Evolutionary conservation across 2,113 vertebrate genomes (phyloP), one percentile per base, ranked within the genome.

Genomic region (Atractosteus spatula): DNA sequence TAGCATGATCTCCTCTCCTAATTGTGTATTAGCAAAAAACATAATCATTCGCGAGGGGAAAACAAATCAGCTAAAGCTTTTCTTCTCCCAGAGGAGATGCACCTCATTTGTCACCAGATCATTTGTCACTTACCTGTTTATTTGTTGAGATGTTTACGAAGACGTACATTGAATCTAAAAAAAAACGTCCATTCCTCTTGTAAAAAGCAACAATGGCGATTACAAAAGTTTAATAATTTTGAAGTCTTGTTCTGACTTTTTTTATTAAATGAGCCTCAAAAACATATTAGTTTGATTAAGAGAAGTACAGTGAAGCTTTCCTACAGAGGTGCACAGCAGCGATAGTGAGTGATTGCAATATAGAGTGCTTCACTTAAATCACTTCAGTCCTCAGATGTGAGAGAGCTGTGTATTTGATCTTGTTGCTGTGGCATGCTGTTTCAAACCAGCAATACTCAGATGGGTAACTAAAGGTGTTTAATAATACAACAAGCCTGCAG

Each of bases 381-480:
- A 42, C 54, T 11, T 13, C 42, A 43, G 29, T n/a, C 14, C 8
- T 42, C 57, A 62, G 44, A n/a, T 11, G 10, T 43, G 17, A 43
- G 54, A 43, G 13, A 14, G 16, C n/a, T 8, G 12, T 12, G 45
- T 47, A 45, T 71, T 65, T 71, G 70, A 71, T 71, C 59, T 71
- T 17, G 7, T 64, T 8, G 41, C 41, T 71, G 10, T 8, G 10
- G 44, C 43, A 12, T 17, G 62, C 62, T 61, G 62, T 64, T 64
- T 64, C 62, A 41, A 16, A 64, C 17, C 10, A 41, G 66, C 41
- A 57, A 59, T 47, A 41, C 72, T 51, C 8, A 43, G 72, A 54
- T 44, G 72, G 59, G 47, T n/a, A 70, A 42, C 62, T 57, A 63
- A 62, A 68, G 67, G 67, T 64, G 41, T 68, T 74, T 61, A 69